Conservation (phyloP, 2,113 vertebrate genomes). For the Todiramphus saurophagus region DNA sequence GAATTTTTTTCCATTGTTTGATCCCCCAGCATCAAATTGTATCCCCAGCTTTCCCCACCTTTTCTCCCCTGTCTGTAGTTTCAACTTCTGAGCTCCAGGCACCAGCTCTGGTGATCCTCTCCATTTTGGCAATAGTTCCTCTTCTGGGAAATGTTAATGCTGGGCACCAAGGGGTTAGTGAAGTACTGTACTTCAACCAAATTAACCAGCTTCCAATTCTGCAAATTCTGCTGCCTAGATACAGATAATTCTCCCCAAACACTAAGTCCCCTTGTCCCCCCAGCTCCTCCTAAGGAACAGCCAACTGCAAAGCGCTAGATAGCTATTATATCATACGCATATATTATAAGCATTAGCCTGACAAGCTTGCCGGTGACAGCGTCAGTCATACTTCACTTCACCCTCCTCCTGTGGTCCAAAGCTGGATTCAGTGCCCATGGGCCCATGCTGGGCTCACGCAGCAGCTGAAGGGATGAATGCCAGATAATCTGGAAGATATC, state of each 20-base stretch:
- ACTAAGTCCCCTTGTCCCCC: neutral
- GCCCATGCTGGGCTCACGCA: neutral
- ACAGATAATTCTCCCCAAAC: neutral
- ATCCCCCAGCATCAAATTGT: no score
- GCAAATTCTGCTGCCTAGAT: neutral
- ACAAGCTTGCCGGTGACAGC: slow-evolving; percentile 11
- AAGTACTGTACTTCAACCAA: neutral
- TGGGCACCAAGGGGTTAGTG: neutral
- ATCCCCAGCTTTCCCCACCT: neutral
- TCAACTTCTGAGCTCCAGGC: neutral
- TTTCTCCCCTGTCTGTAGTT: neutral
- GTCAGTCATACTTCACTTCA: slow-evolving; percentile 32
- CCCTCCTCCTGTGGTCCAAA: slow-evolving; percentile 48
- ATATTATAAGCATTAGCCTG: slow-evolving; percentile 31
- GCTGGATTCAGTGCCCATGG: slow-evolving; percentile 34
- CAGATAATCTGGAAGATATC: slow-evolving; percentile 29
- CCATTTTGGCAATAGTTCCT: neutral
- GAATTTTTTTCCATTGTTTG: neutral
- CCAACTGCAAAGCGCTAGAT: neutral
- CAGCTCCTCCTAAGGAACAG: slow-evolving; percentile 2
- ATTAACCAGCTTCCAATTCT: neutral
- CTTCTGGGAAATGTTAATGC: neutral
- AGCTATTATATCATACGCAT: neutral
- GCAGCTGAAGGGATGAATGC: slow-evolving; percentile 62
- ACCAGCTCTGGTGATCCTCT: neutral